Base-by-base conservation (phyloP, 2,797 vertebrate species). In the Helostoma temminkii region DNA sequence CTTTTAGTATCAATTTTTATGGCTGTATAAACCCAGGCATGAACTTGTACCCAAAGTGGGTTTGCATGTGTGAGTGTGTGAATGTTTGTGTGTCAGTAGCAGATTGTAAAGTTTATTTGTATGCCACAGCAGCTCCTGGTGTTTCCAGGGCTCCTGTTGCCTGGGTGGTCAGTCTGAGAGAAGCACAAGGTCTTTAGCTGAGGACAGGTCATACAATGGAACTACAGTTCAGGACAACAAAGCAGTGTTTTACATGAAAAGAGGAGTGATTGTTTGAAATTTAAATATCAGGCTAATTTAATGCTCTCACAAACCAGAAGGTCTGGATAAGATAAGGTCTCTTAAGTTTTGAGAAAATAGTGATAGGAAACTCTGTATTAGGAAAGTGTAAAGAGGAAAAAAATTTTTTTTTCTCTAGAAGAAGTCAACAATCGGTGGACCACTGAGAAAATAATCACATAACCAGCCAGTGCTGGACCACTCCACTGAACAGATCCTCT, bases 161-260 rank as follows among this genome's bases (percentile, higher is more conserved):
- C 68, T 67, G 80, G 72, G 79, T 76, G 80, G 76, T 75, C 76
- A 74, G 77, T 53, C 55, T 41, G 36, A 73, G 45, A 57, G 57
- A 78, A 72, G 74, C 70, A 83, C 73, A 37, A 79, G 76, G 74
- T 65, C 83, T 80, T 61, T 39, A 49, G 41, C 34, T 28, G 14
- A 55, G 47, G 53, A 68, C 47, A 62, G 48, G 76, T 82, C 54
- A 80, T 18, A 4, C 49, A 86, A 75, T 59, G 32, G 50, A 55
- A 43, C 62, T 46, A 68, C 53, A 64, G 74, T 58, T 57, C 32
- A 25, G 2, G 43, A 77, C 72, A 81, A 71, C 47, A 47, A 63
- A 52, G 54, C 47, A 34, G 50, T 72, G 68, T 70, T 78, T 37
- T 68, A 22, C 37, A 10, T 21, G 22, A 57, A 62, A 28, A 59